Conservation (phyloP, 2,113 vertebrate species). For the Turdus rufiventris region DNA sequence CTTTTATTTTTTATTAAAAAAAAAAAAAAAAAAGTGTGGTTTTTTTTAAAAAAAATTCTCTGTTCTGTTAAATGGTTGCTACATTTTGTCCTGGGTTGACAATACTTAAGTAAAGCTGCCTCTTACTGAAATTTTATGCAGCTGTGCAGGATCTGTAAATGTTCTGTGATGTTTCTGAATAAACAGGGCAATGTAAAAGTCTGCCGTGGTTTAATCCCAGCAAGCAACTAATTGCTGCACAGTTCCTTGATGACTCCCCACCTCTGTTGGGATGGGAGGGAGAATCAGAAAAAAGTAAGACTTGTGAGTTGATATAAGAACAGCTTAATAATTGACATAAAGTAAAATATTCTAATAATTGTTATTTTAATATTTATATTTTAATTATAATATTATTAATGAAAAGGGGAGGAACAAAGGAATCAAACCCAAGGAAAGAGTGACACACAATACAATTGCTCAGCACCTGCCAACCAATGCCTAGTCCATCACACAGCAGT, state of each 20-base stretch:
- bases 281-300: not conserved
- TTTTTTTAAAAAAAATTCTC: not conserved
- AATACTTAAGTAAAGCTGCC: not conserved
- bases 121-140: not conserved
- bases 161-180: not conserved
- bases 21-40: not conserved
- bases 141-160: not conserved
- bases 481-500: not conserved
- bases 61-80: not conserved
- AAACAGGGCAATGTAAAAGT: not conserved
- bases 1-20: not conserved
- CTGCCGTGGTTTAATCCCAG: not conserved
- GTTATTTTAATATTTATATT: not conserved
- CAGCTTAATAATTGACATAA: not conserved
- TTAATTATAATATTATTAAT: no score
- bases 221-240: fast-evolving
- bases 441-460: not conserved
- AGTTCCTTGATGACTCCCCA: not conserved
- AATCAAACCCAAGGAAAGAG: not conserved
- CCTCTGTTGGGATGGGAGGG: not conserved
- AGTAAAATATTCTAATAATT: not conserved
- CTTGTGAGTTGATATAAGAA: not conserved
- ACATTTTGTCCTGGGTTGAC: not conserved
- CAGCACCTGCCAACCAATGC: not conserved
- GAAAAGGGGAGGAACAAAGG: not conserved